phyloP scores from a whole-genome alignment of 35 echinoderm and acorn worm species.

The Nesometra sesokonis region DNA sequence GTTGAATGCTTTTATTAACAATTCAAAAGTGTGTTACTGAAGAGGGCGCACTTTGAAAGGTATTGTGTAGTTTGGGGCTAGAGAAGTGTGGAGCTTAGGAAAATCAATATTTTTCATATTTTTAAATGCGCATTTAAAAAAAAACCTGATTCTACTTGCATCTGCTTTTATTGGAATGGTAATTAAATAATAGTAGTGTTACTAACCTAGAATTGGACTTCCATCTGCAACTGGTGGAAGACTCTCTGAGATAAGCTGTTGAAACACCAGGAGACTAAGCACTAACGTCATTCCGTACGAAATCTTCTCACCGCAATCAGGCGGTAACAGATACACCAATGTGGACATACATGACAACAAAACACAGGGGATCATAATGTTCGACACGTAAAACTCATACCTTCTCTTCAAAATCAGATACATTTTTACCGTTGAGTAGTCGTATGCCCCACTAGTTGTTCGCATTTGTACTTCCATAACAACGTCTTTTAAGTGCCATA shows the following conservation, averaged over 20 bases:
- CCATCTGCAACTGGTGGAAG: conserved; percentile 76
- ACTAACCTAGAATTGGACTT: conserved; percentile 71
- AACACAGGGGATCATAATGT: conserved; percentile 60
- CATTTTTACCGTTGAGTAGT: not conserved
- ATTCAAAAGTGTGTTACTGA: too few relatives aligned
- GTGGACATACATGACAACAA: conserved; percentile 57
- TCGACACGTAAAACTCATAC: conserved; percentile 60
- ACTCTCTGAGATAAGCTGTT: conserved; percentile 69
- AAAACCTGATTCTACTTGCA: too few relatives aligned
- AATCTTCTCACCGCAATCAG: conserved; percentile 92
- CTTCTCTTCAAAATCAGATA: conserved; percentile 30
- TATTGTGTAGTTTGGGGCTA: too few relatives aligned
- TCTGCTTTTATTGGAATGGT: too few relatives aligned
- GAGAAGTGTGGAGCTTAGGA: too few relatives aligned
- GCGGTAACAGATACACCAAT: conserved; percentile 71
- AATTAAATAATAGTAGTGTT: not conserved
- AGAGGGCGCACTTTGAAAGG: too few relatives aligned
- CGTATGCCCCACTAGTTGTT: not conserved
- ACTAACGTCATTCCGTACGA: conserved; percentile 71
- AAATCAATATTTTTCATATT: too few relatives aligned
- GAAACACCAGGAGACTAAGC: conserved; percentile 68
- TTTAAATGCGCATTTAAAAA: not conserved
- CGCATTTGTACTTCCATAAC: not conserved
- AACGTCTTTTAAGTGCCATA: not conserved
- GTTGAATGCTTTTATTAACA: too few relatives aligned